These are phyloP conservation scores for Minunthozetes semirufus DNA, from an alignment of 2,888 invertebrate genomes.

Conservation along the genomic window DNA sequence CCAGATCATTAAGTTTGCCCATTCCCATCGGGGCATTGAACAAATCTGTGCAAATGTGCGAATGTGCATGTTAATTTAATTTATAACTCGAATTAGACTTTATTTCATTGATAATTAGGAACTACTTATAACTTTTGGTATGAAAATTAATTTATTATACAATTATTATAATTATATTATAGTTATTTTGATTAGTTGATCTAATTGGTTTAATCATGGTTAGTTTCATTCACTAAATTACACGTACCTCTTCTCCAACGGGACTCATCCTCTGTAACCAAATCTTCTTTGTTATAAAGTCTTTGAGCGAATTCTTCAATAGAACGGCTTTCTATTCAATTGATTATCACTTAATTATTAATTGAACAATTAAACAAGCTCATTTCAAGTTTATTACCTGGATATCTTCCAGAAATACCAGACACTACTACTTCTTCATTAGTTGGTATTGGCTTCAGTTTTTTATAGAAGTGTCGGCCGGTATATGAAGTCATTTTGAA, in stretches of 20 bases:
- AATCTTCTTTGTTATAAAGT: slow-evolving; percentile 9
- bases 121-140: too few species aligned
- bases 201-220: too few species aligned
- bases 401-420: slow-evolving; percentile 4
- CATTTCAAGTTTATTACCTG: neutral
- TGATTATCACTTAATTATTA: neutral
- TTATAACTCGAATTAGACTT: too few species aligned
- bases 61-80: too few species aligned
- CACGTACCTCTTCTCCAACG: slow-evolving; percentile 1
- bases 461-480: neutral
- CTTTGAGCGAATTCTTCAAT: slow-evolving; percentile 8
- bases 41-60: slow-evolving; percentile 58
- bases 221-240: neutral
- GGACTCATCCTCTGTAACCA: neutral
- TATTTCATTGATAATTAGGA: too few species aligned
- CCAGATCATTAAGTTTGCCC: slow-evolving; percentile 60
- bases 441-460: neutral
- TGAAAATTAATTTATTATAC: too few species aligned
- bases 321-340: neutral
- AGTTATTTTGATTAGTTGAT: too few species aligned
- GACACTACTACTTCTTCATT: neutral
- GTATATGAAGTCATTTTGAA: too few species aligned
- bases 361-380: neutral
- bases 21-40: slow-evolving; percentile 69
- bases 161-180: too few species aligned